phyloP scores from a whole-genome alignment of 2,888 invertebrate genomes.

The Amphipoea lucens region DNA sequence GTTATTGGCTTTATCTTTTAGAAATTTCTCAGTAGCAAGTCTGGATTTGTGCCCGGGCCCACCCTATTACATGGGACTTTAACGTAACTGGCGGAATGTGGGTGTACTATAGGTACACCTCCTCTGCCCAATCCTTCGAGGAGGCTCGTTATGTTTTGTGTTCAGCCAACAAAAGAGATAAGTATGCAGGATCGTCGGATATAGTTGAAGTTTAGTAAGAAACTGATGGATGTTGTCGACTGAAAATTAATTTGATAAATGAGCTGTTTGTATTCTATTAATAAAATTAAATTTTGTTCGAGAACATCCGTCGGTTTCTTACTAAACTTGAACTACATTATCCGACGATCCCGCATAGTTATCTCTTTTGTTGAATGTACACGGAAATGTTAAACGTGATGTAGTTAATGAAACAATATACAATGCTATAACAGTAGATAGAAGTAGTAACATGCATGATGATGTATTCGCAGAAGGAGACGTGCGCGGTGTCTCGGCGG shows the following conservation, averaged over 20 bases:
- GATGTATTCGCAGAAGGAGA: constrained; percentile 83
- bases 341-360: too few relatives aligned
- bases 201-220: too few relatives aligned
- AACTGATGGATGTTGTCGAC: too few relatives aligned
- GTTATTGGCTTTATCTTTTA: neutral
- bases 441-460: constrained; percentile 26
- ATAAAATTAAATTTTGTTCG: too few relatives aligned
- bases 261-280: too few relatives aligned
- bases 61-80: neutral
- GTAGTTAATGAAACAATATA: neutral
- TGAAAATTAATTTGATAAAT: too few relatives aligned
- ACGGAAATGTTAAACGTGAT: neutral
- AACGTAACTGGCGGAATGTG: neutral
- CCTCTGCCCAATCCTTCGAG: neutral
- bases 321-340: too few relatives aligned
- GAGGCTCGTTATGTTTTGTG: neutral
- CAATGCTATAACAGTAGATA: neutral
- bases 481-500: constrained; percentile 84
- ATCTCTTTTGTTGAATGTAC: too few relatives aligned
- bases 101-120: neutral
- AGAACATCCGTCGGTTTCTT: too few relatives aligned
- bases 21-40: neutral
- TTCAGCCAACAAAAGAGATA: too few relatives aligned
- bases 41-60: neutral
- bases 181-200: too few relatives aligned